Conservation (phyloP, 2,113 vertebrate genomes). For the Urocitellus parryii region DNA sequence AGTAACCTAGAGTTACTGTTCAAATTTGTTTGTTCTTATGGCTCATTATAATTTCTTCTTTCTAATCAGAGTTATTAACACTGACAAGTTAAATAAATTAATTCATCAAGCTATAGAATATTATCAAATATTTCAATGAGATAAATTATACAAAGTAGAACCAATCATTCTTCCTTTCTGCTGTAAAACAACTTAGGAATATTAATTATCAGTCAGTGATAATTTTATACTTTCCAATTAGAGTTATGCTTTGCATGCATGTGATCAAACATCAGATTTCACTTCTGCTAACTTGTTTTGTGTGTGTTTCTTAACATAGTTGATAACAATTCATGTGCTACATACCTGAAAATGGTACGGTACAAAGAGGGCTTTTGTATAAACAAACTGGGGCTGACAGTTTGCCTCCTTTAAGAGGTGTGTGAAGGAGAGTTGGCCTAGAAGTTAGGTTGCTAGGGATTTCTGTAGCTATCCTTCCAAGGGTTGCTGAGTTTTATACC, state of each 20-base stretch:
- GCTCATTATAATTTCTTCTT: slow-evolving; percentile 84
- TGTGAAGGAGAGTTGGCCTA: slow-evolving; percentile 52
- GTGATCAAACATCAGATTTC: slow-evolving; percentile 41
- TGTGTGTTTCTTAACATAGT: not conserved
- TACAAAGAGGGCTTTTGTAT: accelerated
- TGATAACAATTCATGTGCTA: accelerated
- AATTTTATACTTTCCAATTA: slow-evolving; percentile 74
- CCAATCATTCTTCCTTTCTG: slow-evolving; percentile 85
- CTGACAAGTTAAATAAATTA: slow-evolving; percentile 90
- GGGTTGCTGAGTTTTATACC: slow-evolving; percentile 70
- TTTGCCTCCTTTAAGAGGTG: slow-evolving; percentile 36
- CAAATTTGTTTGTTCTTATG: slow-evolving; percentile 70
- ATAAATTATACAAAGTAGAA: slow-evolving; percentile 88
- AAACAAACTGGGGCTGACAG: not conserved
- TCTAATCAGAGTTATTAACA: slow-evolving; percentile 88
- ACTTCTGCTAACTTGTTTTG: not conserved
- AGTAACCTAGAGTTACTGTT: slow-evolving; percentile 72
- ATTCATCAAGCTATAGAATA: slow-evolving; percentile 89
- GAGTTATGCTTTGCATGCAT: not conserved
- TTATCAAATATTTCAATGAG: slow-evolving; percentile 88
- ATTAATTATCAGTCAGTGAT: slow-evolving; percentile 82
- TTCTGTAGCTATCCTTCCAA: slow-evolving; percentile 72
- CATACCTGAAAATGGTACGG: not conserved
- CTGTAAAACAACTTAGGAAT: slow-evolving; percentile 83
- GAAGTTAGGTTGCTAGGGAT: slow-evolving; percentile 84